A percentile compares a stretch with the other conserved stretches of the same genome.
Conservation (phyloP, 2,113 vertebrate species). For the Bolborhynchus lineola region DNA sequence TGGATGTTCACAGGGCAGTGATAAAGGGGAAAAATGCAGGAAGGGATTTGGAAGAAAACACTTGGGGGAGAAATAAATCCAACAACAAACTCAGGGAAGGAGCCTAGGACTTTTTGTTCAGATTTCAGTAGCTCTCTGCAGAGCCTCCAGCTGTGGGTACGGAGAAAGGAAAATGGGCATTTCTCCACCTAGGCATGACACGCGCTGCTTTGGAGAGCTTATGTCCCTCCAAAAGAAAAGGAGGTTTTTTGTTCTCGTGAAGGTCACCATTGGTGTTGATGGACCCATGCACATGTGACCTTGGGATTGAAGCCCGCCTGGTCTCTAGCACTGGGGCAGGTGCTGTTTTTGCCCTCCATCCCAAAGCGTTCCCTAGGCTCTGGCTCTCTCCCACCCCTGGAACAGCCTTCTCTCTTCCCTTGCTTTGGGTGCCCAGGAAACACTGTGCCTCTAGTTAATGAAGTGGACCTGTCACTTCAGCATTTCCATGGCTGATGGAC, state of each 20-base stretch:
- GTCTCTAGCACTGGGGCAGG: neutral
- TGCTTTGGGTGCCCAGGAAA: neutral
- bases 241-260: neutral
- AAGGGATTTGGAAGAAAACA: neutral
- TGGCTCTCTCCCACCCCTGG: neutral
- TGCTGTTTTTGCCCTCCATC: neutral
- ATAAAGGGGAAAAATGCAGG: neutral
- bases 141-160: neutral
- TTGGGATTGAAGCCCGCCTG: neutral
- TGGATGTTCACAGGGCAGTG: neutral
- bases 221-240: neutral
- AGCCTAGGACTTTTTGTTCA: neutral
- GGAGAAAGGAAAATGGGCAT: neutral
- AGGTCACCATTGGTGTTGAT: neutral
- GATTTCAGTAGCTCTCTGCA: neutral
- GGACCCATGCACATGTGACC: neutral
- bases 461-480: neutral
- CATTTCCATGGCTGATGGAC: conserved; percentile 12
- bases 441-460: fast-evolving
- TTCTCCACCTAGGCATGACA: neutral
- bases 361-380: fast-evolving
- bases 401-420: neutral
- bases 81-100: neutral
- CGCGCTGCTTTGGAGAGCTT: neutral
- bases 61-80: neutral